Evolutionary conservation across 2,113 vertebrate species (phyloP), one percentile per base, ranked within the genome.

Genomic region (Dasyornis broadbenti): DNA sequence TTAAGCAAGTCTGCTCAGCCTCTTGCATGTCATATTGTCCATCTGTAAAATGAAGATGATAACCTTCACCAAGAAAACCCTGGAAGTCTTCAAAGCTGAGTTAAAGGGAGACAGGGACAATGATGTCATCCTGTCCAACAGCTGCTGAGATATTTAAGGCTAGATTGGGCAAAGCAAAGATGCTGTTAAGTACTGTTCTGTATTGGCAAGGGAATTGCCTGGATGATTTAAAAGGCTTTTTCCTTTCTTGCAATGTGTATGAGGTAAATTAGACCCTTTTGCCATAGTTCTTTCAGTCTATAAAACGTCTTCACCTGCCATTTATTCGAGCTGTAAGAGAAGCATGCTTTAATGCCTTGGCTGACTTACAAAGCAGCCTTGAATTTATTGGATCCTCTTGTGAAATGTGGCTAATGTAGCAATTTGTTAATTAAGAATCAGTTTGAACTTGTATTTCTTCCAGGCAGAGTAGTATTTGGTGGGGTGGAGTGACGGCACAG

Each of bases 231-330:
- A 83, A 86, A 86, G 64, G 53, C 92, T 95, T 83, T 96, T 90
- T 93, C 28, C 86, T 83, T 95, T 90, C 92, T 90, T 91, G 90
- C 70, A 49, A 1, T 56, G 76, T 37, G 30, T 70, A 33, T 93
- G 72, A 96, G 86, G 88, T 93, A 93, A 96, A 94, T 94, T 82
- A 90, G 90, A 86, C 64, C 64, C 65, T 75, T 75, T 90, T 95
- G 76, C 90, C 49, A 7, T 76, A 69, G 56, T 94, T 92, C 80
- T 95, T 90, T 57, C 72, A 92, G 93, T 96, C 86, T 94, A 50
- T 96, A 89, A 90, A 95, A 92, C 39, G n/a, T 84, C 89, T 92
- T 96, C 95, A 92, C 95, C 90, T 95, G 83, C 88, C 69, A 60
- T 95, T 90, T 93, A 59, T 94, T 91, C 79, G 66, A n/a, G 56